These are phyloP conservation scores for Zaprionus obscuricornis DNA, from an alignment of 2,888 invertebrate genomes.

Conservation along the genomic window DNA sequence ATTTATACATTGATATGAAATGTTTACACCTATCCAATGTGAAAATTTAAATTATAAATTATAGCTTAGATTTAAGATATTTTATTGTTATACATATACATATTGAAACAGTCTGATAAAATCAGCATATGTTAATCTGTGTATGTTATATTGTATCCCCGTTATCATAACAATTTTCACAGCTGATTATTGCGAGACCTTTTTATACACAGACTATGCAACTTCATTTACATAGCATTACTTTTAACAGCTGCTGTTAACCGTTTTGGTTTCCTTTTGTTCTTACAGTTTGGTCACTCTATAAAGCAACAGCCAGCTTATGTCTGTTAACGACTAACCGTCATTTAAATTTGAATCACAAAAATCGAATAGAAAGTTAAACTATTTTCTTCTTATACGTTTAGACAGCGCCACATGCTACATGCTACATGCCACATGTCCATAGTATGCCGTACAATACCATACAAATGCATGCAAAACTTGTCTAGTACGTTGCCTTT, in stretches of 20 bases:
- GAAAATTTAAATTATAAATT: too few relatives aligned
- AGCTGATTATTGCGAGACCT: too few relatives aligned
- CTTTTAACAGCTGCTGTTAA: not conserved
- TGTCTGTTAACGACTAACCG: not conserved
- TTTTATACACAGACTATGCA: too few relatives aligned
- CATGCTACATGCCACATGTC: conserved; percentile 5
- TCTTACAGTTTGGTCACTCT: not conserved
- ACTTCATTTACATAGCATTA: conserved; percentile 1
- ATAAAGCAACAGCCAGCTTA: conserved; percentile 24
- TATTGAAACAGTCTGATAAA: too few relatives aligned
- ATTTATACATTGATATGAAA: too few relatives aligned
- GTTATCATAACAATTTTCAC: too few relatives aligned
- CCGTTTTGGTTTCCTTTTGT: not conserved
- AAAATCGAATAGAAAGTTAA: conserved; percentile 20
- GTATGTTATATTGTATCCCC: too few relatives aligned
- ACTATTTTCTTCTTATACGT: conserved; percentile 11
- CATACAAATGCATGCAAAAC: conserved; percentile 32
- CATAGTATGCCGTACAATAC: too few relatives aligned
- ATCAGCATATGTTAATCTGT: too few relatives aligned
- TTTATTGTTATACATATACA: too few relatives aligned
- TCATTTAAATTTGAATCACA: conserved; percentile 12
- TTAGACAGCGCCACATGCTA: conserved; percentile 64
- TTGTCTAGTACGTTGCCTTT: conserved; percentile 49
- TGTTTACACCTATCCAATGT: too few relatives aligned
- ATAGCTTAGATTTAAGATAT: too few relatives aligned